Evolutionary conservation across 2,888 invertebrate species (phyloP).

Genomic region (Stenodema calcarata): DNA sequence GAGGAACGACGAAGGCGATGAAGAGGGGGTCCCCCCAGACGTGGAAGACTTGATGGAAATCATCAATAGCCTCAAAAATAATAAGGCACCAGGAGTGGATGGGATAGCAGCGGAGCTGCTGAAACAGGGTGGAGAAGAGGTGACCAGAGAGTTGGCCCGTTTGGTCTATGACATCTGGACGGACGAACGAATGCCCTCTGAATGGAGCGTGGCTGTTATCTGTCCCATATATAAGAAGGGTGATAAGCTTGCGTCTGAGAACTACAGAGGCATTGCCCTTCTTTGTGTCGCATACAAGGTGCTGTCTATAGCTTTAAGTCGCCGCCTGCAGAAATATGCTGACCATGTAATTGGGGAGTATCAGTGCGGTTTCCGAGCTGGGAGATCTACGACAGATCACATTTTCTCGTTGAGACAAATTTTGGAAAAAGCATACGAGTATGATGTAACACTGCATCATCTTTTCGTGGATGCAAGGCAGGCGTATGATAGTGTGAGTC

Average conservation of each 20-base stretch:
- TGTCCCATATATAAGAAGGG: constrained; percentile 15
- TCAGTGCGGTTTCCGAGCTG: background rate
- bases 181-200: background rate
- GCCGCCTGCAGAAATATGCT: background rate
- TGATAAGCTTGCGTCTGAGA: background rate
- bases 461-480: background rate
- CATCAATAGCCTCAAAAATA: constrained; percentile 9
- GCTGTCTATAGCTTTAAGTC: background rate
- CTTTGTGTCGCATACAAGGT: background rate
- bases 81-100: background rate
- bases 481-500: constrained; percentile 49
- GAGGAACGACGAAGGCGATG: background rate
- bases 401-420: background rate
- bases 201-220: background rate
- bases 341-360: background rate
- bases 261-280: too few relatives aligned
- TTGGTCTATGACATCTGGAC: background rate
- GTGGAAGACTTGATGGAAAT: background rate
- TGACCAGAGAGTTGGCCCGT: background rate
- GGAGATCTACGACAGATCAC: background rate
- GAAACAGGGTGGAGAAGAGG: background rate
- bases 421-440: background rate
- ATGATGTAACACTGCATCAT: background rate
- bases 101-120: background rate
- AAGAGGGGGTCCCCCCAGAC: too few relatives aligned